Percentiles rank a stretch among this genome's conserved stretches.
These are phyloP conservation scores for Hypomecis atomaria DNA, from an alignment of 2,888 invertebrate genomes.

Conservation along the genomic window DNA sequence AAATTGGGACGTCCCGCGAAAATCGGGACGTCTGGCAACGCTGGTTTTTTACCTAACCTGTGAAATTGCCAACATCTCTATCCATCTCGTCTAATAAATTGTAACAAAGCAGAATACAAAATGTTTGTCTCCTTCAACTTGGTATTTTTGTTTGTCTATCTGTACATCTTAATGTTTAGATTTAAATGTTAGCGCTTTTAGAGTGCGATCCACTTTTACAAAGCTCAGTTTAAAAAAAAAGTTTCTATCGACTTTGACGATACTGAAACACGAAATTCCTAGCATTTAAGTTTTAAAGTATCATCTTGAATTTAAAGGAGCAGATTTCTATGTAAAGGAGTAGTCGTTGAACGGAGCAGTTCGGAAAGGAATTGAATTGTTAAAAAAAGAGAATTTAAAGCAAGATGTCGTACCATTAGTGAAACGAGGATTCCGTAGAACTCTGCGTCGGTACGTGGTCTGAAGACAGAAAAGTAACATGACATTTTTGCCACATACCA, in stretches of 20 bases:
- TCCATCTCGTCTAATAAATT: no score
- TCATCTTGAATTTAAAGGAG: conserved; percentile 29
- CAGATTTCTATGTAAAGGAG: conserved; percentile 50
- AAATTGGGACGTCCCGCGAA: no score
- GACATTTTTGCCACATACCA: conserved; percentile 12
- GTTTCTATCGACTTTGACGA: background rate
- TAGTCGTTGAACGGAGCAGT: conserved; percentile 46
- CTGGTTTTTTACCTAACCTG: no score
- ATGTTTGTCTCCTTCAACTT: no score
- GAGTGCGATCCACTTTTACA: no score
- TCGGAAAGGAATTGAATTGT: conserved; percentile 53
- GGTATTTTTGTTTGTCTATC: no score
- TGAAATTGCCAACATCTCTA: no score
- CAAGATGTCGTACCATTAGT: conserved; percentile 57
- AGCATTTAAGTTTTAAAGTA: conserved; percentile 28
- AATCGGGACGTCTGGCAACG: no score
- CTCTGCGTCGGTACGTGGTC: conserved; percentile 32
- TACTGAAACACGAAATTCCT: conserved; percentile 11
- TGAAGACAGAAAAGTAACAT: conserved; percentile 24
- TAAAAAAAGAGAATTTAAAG: conserved; percentile 51
- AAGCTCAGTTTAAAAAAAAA: background rate
- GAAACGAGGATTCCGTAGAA: conserved; percentile 54
- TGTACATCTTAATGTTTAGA: no score
- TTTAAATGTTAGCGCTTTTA: no score
- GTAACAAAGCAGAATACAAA: no score